phyloP scores from a whole-genome alignment of 2,888 invertebrate genomes.

The Prenolepis imparis region DNA sequence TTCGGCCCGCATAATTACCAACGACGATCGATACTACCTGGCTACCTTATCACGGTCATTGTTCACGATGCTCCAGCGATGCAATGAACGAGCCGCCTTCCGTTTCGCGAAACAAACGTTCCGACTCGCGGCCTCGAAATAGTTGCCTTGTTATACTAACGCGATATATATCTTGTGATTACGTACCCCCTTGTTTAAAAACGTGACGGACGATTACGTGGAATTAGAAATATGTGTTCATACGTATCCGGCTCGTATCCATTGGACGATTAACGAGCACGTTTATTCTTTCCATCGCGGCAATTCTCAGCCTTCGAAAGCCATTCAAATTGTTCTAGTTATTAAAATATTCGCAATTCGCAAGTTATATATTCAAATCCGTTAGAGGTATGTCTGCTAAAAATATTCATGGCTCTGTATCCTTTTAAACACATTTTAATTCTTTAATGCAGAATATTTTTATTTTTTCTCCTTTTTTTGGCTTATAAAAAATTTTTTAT shows the following conservation, averaged over 20 bases:
- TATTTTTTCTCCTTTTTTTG: background rate
- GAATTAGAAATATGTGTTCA: slow-evolving; percentile 29
- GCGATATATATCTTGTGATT: slow-evolving; percentile 38
- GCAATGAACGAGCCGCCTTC: slow-evolving; percentile 32
- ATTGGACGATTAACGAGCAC: slow-evolving; percentile 8
- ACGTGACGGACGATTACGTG: slow-evolving; percentile 38
- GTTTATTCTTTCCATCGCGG: background rate
- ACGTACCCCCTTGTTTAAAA: slow-evolving; percentile 46
- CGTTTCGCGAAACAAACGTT: slow-evolving; percentile 55
- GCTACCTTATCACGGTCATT: slow-evolving; percentile 69
- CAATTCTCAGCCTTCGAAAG: background rate
- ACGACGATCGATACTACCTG: slow-evolving; percentile 69
- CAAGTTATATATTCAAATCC: background rate
- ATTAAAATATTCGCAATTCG: background rate
- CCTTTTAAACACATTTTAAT: background rate
- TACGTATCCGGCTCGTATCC: slow-evolving; percentile 19
- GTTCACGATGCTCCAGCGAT: slow-evolving; percentile 58
- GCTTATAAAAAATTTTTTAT: background rate
- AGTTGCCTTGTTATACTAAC: slow-evolving; percentile 57
- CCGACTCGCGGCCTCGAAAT: slow-evolving; percentile 66
- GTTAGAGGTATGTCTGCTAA: background rate
- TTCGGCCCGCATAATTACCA: slow-evolving; percentile 71
- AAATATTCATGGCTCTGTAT: background rate
- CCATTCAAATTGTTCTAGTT: background rate
- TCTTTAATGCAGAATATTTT: background rate